Evolutionary conservation across 2,797 vertebrate species (phyloP).

Genomic region (Anomalospiza imberbis): DNA sequence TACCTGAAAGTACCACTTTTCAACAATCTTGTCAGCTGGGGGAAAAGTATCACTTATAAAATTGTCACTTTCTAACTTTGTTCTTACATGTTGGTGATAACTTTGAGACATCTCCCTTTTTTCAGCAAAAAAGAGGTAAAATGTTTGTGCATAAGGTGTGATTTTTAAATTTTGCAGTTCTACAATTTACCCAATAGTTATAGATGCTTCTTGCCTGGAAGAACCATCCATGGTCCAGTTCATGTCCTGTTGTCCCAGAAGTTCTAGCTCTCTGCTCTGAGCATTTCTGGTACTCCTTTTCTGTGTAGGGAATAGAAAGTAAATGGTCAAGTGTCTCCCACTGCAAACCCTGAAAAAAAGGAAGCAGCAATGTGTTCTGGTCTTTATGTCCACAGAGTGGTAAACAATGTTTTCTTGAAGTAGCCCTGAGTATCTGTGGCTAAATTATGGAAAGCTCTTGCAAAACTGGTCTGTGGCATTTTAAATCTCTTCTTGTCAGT

Average conservation of each 20-base stretch:
- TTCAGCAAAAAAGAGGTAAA: not conserved
- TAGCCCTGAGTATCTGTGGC: not conserved
- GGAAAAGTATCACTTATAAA: not conserved
- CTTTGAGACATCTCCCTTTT: not conserved
- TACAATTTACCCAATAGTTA: not conserved
- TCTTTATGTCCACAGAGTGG: accelerated
- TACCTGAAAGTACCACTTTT: not conserved
- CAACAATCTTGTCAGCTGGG: not conserved
- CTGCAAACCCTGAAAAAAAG: not conserved
- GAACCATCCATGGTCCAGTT: not conserved
- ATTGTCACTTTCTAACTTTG: not conserved
- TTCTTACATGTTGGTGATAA: not conserved
- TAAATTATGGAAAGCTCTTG: not conserved
- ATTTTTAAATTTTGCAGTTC: not conserved
- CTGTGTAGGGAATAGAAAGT: not conserved
- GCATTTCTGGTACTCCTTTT: not conserved
- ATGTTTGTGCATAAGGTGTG: not conserved
- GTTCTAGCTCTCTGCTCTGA: not conserved
- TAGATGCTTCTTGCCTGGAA: not conserved
- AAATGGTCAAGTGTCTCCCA: not conserved
- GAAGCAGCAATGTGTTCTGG: not conserved
- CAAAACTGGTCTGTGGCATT: not conserved
- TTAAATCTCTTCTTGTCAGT: not conserved
- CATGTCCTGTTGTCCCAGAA: not conserved
- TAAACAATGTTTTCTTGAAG: not conserved